phyloP scores from a whole-genome alignment of 2,888 invertebrate species.

The Zhuqinia jingwanae region DNA sequence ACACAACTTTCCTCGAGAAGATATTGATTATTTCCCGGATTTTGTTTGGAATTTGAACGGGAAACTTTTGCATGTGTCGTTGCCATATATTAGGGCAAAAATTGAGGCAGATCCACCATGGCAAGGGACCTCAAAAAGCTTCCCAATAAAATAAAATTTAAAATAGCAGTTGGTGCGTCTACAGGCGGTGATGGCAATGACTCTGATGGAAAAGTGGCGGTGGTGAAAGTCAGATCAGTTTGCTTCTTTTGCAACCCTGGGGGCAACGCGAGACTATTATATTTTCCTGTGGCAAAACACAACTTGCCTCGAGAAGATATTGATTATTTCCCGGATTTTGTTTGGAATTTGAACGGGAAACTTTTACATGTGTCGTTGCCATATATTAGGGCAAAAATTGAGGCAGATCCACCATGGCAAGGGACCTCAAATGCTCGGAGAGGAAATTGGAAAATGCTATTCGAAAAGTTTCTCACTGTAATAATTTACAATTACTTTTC shows the following conservation, averaged over 20 bases:
- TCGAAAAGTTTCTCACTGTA: constrained; percentile 72
- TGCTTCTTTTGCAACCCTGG: constrained; percentile 61
- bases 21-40: constrained; percentile 71
- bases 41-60: constrained; percentile 72
- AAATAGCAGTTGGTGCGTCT: constrained; percentile 25
- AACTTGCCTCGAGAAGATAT: constrained; percentile 8
- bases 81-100: constrained; percentile 68
- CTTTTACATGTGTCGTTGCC: constrained; percentile 63
- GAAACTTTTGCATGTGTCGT: constrained; percentile 56
- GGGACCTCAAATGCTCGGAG: constrained; percentile 64
- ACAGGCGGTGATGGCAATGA: not conserved
- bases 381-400: constrained; percentile 68
- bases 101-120: constrained; percentile 72
- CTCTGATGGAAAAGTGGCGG: not conserved
- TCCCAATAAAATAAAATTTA: too few relatives aligned
- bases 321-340: constrained; percentile 74
- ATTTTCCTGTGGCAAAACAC: constrained; percentile 25
- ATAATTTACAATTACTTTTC: not conserved
- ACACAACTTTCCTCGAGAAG: constrained; percentile 5
- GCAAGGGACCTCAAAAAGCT: constrained; percentile 51
- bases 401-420: constrained; percentile 67
- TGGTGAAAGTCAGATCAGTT: constrained; percentile 46
- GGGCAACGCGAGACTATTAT: constrained; percentile 52
- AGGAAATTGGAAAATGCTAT: constrained; percentile 74
- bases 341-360: constrained; percentile 69